Conservation (phyloP, 2,113 vertebrate genomes). For the Spilogale gracilis region DNA sequence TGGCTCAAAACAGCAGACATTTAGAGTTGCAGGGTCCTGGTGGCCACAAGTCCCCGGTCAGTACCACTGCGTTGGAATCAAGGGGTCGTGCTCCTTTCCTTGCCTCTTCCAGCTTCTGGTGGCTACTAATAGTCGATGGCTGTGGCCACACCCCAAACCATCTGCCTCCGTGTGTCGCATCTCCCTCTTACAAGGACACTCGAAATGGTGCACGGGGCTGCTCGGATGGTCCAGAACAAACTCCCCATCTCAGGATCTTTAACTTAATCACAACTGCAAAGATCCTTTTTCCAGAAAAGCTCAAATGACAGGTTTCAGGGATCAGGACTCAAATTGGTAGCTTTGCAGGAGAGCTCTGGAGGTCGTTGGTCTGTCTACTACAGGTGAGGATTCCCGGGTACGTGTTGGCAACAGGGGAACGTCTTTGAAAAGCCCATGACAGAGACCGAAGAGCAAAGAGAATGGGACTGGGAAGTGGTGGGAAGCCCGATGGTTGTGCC, state of each 20-base stretch:
- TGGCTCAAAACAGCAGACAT: background rate
- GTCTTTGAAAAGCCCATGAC: background rate
- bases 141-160: background rate
- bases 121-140: background rate
- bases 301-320: background rate
- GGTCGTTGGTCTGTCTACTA: background rate
- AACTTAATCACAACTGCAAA: background rate
- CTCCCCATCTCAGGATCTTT: background rate
- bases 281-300: background rate
- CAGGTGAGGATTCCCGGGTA: too few species aligned
- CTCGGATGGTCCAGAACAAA: background rate
- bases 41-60: background rate
- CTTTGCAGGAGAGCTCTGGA: background rate
- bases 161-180: background rate
- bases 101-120: background rate
- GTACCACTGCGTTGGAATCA: background rate
- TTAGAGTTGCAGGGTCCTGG: background rate
- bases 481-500: fast-evolving
- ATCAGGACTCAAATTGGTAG: background rate
- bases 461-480: background rate
- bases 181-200: background rate
- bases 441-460: background rate
- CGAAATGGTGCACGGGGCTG: background rate
- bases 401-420: background rate
- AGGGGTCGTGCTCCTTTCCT: background rate